Evolutionary conservation across 2,888 invertebrate species (phyloP), one percentile per base, ranked within the genome.

Genomic region (Sminthurinus aureus): DNA sequence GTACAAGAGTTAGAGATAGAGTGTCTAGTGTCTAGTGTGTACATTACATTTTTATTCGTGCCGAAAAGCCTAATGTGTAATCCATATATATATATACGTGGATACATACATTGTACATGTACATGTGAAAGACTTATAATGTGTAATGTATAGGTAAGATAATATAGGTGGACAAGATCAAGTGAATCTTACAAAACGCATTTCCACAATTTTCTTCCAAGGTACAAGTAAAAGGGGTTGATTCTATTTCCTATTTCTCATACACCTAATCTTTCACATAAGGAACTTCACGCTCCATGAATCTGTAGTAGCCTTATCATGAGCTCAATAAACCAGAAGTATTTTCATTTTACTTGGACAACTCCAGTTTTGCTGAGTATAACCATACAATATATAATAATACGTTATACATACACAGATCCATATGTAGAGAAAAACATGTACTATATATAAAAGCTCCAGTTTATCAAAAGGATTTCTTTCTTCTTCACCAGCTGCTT

Each of bases 311-410:
- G 73, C 73, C 78, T 78, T 73, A 71, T 83, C 83, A 64, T 76
- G 75, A 82, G 77, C 77, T 82, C 77, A 71, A 76, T 82, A 82
- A 82, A 52, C 77, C 66, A 82, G 71, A 82, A 71, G 26, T 26
- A 71, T 71, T 71, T 26, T 71, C 71, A 71, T 71, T 71, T 24
- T 71, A 26, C 26, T 22, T 26, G n/a, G 67, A n/a, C 67, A 11
- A 22, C n/a, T 22, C 22, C 4, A 58, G 38, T 58, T 13, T 22
- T 71, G 71, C n/a, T 22, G 67, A 64, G 3, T 58, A 69, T 11
- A 69, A 22, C n/a, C 3, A 69, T n/a, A 69, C 11, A 69, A 20
- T 20, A 9, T 69, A 69, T 2, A 69, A 69, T 64, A 3, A 3
- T 64, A 18, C 64, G 9, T 15, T 64, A 9, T 64, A 64, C 9